A percentile compares a stretch with the other conserved stretches of the same genome.
Evolutionary conservation across 2,113 vertebrate genomes (phyloP).

Genomic region (Peromyscus californicus): DNA sequence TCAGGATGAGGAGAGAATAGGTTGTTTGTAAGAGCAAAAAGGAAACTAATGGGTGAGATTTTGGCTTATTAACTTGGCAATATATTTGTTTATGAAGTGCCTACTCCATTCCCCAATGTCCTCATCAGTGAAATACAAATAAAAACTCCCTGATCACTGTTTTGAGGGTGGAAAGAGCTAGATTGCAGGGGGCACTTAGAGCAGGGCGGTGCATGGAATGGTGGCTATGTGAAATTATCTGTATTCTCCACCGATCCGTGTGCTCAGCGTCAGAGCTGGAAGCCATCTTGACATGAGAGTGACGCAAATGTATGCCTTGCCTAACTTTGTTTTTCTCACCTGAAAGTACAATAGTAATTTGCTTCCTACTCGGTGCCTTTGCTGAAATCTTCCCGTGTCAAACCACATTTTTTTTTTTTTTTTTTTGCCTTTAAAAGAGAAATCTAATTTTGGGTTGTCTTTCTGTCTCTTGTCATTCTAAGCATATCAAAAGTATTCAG

Average conservation of each 20-base stretch:
- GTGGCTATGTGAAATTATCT: rapidly evolving
- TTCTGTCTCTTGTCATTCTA: conserved; percentile 15
- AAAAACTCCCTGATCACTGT: neutral
- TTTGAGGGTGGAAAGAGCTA: neutral
- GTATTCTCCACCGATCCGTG: neutral
- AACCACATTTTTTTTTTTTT: conserved; percentile 11
- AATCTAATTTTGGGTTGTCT: conserved; percentile 31
- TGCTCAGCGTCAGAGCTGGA: neutral
- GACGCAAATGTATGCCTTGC: neutral
- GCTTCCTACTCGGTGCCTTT: conserved; percentile 40
- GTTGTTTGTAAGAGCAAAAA: conserved; percentile 32
- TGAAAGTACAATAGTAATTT: conserved; percentile 57
- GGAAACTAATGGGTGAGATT: neutral
- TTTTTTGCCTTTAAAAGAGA: conserved; percentile 24
- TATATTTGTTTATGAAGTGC: conserved; percentile 2
- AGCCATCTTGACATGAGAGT: neutral
- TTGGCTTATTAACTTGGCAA: conserved; percentile 1
- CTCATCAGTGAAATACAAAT: neutral
- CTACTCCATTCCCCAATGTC: neutral
- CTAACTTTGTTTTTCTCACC: conserved; percentile 48
- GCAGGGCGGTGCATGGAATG: rapidly evolving
- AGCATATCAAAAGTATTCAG: neutral
- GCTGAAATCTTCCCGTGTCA: neutral
- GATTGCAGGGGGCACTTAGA: neutral
- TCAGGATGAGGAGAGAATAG: conserved; percentile 12